Evolutionary conservation across 1,140 invertebrate species (phyloP).

Genomic region (Penaeus indicus): DNA sequence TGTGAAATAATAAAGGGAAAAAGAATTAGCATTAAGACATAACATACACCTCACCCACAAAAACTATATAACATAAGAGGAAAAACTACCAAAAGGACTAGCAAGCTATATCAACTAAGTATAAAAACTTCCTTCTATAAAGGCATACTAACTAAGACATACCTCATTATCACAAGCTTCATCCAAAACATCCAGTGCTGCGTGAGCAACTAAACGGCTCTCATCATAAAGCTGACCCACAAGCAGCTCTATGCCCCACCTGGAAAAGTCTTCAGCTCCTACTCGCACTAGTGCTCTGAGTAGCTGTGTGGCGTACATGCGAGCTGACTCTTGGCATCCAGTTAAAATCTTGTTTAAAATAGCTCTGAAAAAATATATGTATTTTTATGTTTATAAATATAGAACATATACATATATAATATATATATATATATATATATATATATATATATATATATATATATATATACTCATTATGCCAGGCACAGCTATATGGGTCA

Average conservation of each 20-base stretch:
- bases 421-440: too few relatives aligned
- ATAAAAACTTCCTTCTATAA: conserved; percentile 3
- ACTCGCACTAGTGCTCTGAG: conserved; percentile 86
- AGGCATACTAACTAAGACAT: conserved; percentile 50
- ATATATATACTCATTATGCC: too few relatives aligned
- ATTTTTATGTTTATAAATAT: too few relatives aligned
- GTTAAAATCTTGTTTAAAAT: conserved; percentile 80
- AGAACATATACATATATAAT: too few relatives aligned
- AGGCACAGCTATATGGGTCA: too few relatives aligned
- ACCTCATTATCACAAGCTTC: conserved; percentile 91
- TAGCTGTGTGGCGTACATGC: conserved; percentile 92
- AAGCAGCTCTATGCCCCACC: conserved; percentile 87
- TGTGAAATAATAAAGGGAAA: conserved; percentile 68
- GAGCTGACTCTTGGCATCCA: conserved; percentile 79
- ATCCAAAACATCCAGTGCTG: conserved; percentile 87
- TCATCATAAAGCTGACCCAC: conserved; percentile 86
- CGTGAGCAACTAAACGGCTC: conserved; percentile 80
- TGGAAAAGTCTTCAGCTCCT: conserved; percentile 76
- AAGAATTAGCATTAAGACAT: not conserved
- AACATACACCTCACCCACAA: conserved; percentile 1
- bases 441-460: too few relatives aligned
- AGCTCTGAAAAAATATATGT: conserved; percentile 66
- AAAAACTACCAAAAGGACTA: not conserved
- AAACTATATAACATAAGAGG: not conserved
- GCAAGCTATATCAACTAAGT: not conserved